These are phyloP conservation scores for Poeciliopsis occidentalis DNA, from an alignment of 2,113 vertebrate genomes.

Conservation along the genomic window DNA sequence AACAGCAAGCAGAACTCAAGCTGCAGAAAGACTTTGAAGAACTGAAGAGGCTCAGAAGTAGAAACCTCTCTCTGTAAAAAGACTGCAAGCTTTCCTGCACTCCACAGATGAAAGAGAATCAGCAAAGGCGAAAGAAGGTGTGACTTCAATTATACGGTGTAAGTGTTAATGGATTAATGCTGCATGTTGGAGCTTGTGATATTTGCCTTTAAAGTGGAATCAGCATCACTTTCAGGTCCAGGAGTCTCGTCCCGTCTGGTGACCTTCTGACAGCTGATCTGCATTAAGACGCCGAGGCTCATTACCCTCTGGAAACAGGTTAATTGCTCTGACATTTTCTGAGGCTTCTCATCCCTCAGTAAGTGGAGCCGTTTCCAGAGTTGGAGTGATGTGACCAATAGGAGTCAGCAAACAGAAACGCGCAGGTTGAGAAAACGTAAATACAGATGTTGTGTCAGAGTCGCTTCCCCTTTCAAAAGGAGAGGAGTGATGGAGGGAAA, in stretches of 20 bases:
- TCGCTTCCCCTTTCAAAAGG: background rate
- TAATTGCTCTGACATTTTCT: constrained; percentile 52
- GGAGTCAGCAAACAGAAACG: constrained; percentile 25
- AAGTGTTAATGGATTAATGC: constrained; percentile 20
- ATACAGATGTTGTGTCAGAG: constrained; percentile 16
- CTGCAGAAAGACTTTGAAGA: background rate
- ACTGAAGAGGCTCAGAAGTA: background rate
- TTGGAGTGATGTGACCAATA: constrained; percentile 12
- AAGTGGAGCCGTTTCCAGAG: background rate
- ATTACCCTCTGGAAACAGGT: constrained; percentile 50
- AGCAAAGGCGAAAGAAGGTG: background rate
- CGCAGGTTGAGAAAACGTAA: constrained; percentile 20
- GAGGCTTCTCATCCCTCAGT: constrained; percentile 20
- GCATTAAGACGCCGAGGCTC: constrained; percentile 41
- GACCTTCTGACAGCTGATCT: constrained; percentile 39
- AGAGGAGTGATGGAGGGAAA: background rate
- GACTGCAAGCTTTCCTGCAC: background rate
- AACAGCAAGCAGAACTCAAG: constrained; percentile 12
- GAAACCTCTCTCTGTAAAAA: background rate
- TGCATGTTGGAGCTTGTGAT: constrained; percentile 9
- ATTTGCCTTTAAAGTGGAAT: constrained; percentile 26
- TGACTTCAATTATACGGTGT: constrained; percentile 8
- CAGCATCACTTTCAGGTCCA: constrained; percentile 3
- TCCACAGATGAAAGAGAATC: constrained; percentile 2
- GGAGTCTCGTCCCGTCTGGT: constrained; percentile 1